Conservation (phyloP, 2,113 vertebrate species). For the Lophochroa leadbeateri region DNA sequence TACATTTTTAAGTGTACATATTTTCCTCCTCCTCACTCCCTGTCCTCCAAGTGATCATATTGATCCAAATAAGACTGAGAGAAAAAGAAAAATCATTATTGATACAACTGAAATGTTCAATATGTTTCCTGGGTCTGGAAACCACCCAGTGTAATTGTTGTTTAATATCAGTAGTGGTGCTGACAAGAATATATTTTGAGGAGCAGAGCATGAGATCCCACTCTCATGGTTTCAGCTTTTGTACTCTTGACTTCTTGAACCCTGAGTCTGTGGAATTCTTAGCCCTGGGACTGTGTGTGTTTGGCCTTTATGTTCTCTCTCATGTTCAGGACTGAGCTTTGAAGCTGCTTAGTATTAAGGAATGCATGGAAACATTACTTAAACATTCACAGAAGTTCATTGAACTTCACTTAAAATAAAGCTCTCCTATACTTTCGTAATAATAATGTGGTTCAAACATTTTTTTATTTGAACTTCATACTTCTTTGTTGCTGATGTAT, state of each 20-base stretch:
- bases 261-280: background rate
- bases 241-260: background rate
- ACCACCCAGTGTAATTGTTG: background rate
- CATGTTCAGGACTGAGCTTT: background rate
- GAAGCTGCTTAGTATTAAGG: background rate
- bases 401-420: background rate
- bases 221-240: background rate
- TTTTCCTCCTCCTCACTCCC: background rate
- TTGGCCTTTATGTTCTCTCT: background rate
- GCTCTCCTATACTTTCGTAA: background rate
- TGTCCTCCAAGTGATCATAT: background rate
- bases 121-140: background rate
- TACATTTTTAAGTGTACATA: background rate
- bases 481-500: background rate
- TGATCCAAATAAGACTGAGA: background rate
- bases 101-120: background rate
- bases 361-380: background rate
- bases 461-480: background rate
- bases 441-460: background rate
- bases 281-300: background rate
- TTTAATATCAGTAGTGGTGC: background rate
- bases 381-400: background rate
- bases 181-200: background rate
- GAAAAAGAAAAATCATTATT: background rate
- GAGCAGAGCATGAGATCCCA: background rate